Conservation (phyloP, 2,113 vertebrate species). For the Gorilla gorilla region DNA sequence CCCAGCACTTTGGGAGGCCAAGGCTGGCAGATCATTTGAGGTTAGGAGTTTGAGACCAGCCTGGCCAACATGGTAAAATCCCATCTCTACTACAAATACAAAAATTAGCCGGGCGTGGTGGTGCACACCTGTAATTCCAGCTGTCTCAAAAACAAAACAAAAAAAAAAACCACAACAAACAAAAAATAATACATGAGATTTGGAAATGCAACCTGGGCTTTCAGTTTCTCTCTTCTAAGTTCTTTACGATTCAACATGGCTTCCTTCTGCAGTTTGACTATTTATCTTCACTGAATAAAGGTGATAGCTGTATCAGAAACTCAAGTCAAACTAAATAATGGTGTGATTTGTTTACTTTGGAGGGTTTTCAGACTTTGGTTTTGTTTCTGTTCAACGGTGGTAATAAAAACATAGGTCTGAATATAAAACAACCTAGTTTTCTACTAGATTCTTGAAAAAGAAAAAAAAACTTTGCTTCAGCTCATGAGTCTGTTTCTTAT, state of each 20-base stretch:
- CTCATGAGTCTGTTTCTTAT: neutral
- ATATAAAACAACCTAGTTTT: constrained; percentile 44
- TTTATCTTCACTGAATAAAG: neutral
- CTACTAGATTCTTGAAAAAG: neutral
- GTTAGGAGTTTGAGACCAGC: no score
- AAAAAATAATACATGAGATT: constrained; percentile 23
- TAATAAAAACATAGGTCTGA: constrained; percentile 7
- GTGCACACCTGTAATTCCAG: no score
- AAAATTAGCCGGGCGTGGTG: no score
- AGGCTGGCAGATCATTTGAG: no score
- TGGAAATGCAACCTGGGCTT: neutral
- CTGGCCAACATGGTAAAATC: no score
- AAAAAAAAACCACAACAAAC: no score
- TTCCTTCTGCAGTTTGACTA: neutral
- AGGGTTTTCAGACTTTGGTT: constrained; percentile 23
- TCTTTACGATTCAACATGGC: neutral
- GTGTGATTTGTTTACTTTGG: neutral
- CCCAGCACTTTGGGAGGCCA: no score
- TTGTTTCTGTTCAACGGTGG: constrained; percentile 25
- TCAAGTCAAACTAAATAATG: constrained; percentile 41
- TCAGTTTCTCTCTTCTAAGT: constrained; percentile 32
- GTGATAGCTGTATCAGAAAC: neutral
- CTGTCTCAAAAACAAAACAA: no score
- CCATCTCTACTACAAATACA: no score
- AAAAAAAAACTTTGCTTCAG: neutral